Base-by-base conservation (phyloP, 2,113 vertebrate species). In the Malurus alboscapulatus region DNA sequence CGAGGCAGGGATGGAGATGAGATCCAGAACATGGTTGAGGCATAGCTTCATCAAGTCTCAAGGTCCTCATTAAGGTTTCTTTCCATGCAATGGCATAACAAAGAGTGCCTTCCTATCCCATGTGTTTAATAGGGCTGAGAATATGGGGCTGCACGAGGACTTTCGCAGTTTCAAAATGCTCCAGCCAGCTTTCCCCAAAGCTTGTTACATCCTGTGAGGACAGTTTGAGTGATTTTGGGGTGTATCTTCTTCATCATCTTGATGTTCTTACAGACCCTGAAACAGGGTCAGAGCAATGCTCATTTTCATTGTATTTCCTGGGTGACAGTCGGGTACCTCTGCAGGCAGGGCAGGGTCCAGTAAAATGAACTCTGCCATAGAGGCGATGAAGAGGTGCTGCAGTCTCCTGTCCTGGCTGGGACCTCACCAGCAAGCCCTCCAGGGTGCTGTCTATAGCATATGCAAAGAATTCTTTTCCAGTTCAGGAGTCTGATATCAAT, bases 131-230 rank as follows among this genome's bases (percentile, higher is more conserved):
- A 38, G 15, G 44, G 29, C 30, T 65, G n/a, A 80, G 47, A 69
- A 72, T 24, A 29, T 0, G 0, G 24, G 24, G 26, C 17, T 50
- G 11, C 2, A 1, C 5, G 17, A 59, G 4, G 30, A 89, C 5
- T 8, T 68, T 14, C 11, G 5, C 18, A 44, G 29, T 30, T 84
- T 26, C 19, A 45, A 8, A n/a, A n/a, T 29, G 15, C 14, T 57
- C 32, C 50, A 65, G 15, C 4, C 77, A 53, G 4, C 7, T 80
- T 84, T 84, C 27, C 47, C 15, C 2, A 5, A 36, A 68, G 14
- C 36, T 63, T 57, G 13, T 40, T 75, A 29, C 30, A 59, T 17
- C 7, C 40, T 18, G 10, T 30, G 12, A 67, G 10, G 24, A 51
- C 19, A 71, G 27, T 3, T 12, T n/a, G 1, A 32, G 47, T 24